A percentile compares a stretch with the other conserved stretches of the same genome.
These are phyloP conservation scores for Epirrhoe tristata DNA, from an alignment of 2,888 invertebrate genomes.

Conservation along the genomic window DNA sequence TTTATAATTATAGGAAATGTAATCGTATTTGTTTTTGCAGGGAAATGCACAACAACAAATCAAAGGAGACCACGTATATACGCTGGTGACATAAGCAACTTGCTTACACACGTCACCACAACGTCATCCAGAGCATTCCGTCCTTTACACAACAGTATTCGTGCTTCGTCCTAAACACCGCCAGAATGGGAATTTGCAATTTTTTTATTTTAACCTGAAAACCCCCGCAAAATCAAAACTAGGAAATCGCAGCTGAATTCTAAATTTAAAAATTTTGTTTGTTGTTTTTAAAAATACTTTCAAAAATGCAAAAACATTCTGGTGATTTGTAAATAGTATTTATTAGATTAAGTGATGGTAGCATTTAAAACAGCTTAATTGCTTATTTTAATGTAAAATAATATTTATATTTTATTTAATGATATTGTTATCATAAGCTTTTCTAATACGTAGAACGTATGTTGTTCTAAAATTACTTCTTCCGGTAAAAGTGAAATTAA, in stretches of 20 bases:
- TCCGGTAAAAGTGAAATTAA: constrained; percentile 33
- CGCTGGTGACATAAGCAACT: constrained; percentile 68
- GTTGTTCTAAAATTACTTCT: constrained; percentile 50
- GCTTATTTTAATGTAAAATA: constrained; percentile 84
- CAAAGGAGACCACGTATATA: constrained; percentile 76
- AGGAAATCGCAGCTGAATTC: constrained; percentile 30
- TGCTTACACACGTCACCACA: constrained; percentile 39
- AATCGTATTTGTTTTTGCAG: constrained; percentile 64
- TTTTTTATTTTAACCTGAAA: constrained; percentile 40
- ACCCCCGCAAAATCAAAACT: constrained; percentile 30
- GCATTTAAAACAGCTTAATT: constrained; percentile 78
- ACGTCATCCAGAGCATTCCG: constrained; percentile 49
- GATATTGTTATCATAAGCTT: constrained; percentile 73
- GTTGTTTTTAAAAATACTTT: constrained; percentile 29
- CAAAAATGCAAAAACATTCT: constrained; percentile 63
- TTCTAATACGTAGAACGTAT: constrained; percentile 76
- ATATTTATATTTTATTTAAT: constrained; percentile 83
- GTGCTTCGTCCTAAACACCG: constrained; percentile 78
- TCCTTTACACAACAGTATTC: constrained; percentile 80
- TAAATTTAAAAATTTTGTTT: constrained; percentile 22
- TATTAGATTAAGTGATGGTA: constrained; percentile 81
- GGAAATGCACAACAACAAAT: constrained; percentile 76
- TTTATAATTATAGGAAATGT: constrained; percentile 20
- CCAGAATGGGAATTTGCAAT: constrained; percentile 80
- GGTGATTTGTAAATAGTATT: constrained; percentile 85